phyloP scores from a whole-genome alignment of 2,888 invertebrate species.

The Oegoconia quadripuncta region DNA sequence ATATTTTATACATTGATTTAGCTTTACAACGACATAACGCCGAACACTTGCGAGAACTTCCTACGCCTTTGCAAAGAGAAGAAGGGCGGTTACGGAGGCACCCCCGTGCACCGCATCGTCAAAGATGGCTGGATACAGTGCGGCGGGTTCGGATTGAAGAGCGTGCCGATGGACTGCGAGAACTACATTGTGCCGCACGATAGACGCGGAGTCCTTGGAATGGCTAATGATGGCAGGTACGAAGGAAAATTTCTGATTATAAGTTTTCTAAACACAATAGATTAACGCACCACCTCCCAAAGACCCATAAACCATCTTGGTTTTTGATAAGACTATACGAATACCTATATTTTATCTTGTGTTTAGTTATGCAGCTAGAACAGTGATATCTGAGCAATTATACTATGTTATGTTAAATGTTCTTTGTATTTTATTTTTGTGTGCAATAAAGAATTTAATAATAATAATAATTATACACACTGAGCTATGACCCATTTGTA shows the following conservation, averaged over 20 bases:
- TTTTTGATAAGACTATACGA: no score
- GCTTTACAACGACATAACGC: slow-evolving; percentile 80
- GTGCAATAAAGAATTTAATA: no score
- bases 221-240: slow-evolving; percentile 82
- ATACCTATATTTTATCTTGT: no score
- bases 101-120: slow-evolving; percentile 82
- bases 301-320: no score
- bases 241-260: background rate
- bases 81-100: slow-evolving; percentile 72
- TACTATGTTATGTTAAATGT: no score
- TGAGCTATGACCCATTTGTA: no score
- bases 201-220: slow-evolving; percentile 83
- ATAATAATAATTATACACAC: no score
- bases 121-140: slow-evolving; percentile 86
- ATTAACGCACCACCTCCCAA: no score
- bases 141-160: slow-evolving; percentile 73
- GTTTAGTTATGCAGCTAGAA: no score
- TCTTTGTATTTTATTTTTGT: no score
- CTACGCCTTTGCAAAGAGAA: slow-evolving; percentile 69
- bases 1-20: slow-evolving; percentile 47
- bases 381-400: no score
- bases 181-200: slow-evolving; percentile 83
- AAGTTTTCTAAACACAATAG: no score
- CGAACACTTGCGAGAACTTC: slow-evolving; percentile 79
- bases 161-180: slow-evolving; percentile 77